phyloP scores from a whole-genome alignment of 2,888 invertebrate species.

The Cryptophagus acutangulus region DNA sequence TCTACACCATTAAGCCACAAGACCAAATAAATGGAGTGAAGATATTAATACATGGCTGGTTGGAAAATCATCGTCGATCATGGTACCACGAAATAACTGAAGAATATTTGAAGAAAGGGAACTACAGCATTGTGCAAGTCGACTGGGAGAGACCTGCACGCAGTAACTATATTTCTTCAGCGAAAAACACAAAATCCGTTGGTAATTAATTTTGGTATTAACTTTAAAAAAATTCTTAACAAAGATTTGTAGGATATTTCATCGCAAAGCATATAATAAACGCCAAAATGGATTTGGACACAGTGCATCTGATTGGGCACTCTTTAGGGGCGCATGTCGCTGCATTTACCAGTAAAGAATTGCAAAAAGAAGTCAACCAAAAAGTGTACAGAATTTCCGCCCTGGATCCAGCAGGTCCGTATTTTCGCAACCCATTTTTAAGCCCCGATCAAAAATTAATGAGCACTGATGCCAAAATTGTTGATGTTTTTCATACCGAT shows the following conservation, averaged over 20 bases:
- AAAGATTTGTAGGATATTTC: slow-evolving; percentile 21
- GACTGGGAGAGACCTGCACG: slow-evolving; percentile 48
- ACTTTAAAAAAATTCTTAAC: too few species aligned
- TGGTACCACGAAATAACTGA: slow-evolving; percentile 40
- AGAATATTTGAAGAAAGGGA: slow-evolving; percentile 45
- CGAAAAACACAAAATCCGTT: slow-evolving; percentile 29
- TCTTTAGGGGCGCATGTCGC: slow-evolving; percentile 41
- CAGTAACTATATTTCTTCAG: slow-evolving; percentile 37
- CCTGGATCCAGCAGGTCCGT: slow-evolving; percentile 53
- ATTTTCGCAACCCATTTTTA: slow-evolving; percentile 43
- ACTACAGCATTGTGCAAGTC: slow-evolving; percentile 50
- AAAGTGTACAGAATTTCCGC: slow-evolving; percentile 48
- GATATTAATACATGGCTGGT: slow-evolving; percentile 51
- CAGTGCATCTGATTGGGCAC: slow-evolving; percentile 39
- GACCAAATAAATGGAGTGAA: slow-evolving; percentile 35
- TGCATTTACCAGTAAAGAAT: slow-evolving; percentile 35
- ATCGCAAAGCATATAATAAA: slow-evolving; percentile 34
- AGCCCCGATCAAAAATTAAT: slow-evolving; percentile 49
- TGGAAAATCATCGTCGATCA: slow-evolving; percentile 40
- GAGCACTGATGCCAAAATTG: slow-evolving; percentile 54
- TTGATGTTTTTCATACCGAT: slow-evolving; percentile 59
- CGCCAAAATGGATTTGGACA: slow-evolving; percentile 20
- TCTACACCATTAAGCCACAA: background rate
- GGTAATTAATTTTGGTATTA: slow-evolving; percentile 25
- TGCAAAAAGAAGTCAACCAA: slow-evolving; percentile 23